Evolutionary conservation across 2,888 invertebrate genomes (phyloP).

Genomic region (Stratiomys singularior): DNA sequence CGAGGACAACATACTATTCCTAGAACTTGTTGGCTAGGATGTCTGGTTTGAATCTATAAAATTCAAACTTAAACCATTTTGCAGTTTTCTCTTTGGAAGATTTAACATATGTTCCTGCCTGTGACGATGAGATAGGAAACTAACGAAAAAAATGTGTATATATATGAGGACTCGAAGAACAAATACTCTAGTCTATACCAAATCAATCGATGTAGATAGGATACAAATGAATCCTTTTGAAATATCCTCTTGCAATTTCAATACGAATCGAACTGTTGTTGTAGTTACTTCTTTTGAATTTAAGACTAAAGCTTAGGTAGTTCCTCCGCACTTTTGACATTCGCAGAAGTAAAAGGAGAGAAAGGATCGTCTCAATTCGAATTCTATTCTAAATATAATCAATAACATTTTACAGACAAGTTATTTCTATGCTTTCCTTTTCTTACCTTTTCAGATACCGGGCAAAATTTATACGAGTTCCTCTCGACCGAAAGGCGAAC

Average conservation of each 20-base stretch:
- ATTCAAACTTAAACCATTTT: too few relatives aligned
- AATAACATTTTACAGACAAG: slow-evolving; percentile 23
- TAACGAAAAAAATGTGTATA: too few relatives aligned
- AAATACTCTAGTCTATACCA: background rate
- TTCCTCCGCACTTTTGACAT: background rate
- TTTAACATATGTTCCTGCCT: too few relatives aligned
- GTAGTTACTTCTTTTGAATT: background rate
- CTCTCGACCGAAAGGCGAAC: slow-evolving; percentile 9
- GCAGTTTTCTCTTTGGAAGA: too few relatives aligned
- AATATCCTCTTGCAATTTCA: slow-evolving; percentile 8
- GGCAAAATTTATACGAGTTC: slow-evolving; percentile 9
- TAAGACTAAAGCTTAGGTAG: background rate
- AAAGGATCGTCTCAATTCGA: background rate
- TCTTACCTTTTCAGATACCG: background rate
- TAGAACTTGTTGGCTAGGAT: too few relatives aligned
- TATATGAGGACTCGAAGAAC: background rate
- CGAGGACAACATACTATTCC: too few relatives aligned
- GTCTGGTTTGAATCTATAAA: too few relatives aligned
- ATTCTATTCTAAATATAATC: background rate
- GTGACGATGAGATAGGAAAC: too few relatives aligned
- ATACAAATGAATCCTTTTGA: background rate
- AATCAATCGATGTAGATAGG: background rate
- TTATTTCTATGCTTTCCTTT: background rate
- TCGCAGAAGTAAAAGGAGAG: too few relatives aligned
- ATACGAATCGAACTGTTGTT: background rate